phyloP scores from a whole-genome alignment of 2,113 vertebrate genomes.

The Tyrannus savana region DNA sequence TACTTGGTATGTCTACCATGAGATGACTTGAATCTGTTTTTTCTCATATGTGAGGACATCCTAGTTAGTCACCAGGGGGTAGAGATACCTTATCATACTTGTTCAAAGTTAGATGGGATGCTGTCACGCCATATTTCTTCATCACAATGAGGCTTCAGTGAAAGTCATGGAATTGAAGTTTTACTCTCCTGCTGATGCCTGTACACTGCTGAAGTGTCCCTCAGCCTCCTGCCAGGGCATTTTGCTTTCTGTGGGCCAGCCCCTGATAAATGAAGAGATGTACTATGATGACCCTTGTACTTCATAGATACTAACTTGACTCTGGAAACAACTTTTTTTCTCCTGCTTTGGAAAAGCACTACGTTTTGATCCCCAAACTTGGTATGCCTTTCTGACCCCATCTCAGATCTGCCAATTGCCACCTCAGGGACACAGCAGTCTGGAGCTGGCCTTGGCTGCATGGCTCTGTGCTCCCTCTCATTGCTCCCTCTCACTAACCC shows the following conservation, averaged over 20 bases:
- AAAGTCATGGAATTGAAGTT: not conserved
- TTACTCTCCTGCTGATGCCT: not conserved
- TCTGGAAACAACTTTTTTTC: not conserved
- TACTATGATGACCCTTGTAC: not conserved
- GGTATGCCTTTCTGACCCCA: not conserved
- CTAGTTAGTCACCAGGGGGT: not conserved
- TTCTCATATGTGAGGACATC: not conserved
- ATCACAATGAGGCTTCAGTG: not conserved
- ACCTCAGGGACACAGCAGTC: not conserved
- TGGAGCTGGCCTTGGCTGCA: not conserved
- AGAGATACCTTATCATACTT: not conserved
- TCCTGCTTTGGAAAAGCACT: not conserved
- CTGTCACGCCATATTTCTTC: not conserved
- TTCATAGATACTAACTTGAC: not conserved
- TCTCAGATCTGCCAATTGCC: not conserved
- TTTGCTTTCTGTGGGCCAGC: not conserved
- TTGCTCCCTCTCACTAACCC: not conserved
- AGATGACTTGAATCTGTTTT: not conserved
- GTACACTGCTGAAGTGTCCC: not conserved
- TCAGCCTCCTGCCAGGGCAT: not conserved
- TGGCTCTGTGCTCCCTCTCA: not conserved
- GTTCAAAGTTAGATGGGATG: not conserved
- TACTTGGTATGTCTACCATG: not conserved
- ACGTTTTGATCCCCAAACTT: not conserved
- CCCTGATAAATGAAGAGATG: not conserved